Evolutionary conservation across 2,797 vertebrate species (phyloP), one percentile per base, ranked within the genome.

Genomic region (Pipistrellus pygmaeus): DNA sequence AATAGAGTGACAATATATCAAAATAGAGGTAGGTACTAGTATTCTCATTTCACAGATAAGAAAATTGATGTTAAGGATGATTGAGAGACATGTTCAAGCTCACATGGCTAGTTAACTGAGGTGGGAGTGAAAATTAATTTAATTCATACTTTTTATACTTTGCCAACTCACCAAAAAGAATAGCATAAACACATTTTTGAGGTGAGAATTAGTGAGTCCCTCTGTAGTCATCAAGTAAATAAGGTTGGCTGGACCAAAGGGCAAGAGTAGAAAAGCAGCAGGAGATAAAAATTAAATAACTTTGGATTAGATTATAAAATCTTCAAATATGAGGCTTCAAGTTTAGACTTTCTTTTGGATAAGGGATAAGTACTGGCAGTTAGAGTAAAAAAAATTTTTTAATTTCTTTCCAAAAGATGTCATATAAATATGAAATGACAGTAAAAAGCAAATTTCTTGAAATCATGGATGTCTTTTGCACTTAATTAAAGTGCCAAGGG

Each of bases 391-490:
- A 94, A 75, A 87, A 44, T 38, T 76, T 76, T 82, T 88, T 20
- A 25, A 81, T 81, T 94, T 90, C 55, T 96, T 95, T 94, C 88
- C 86, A 88, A 95, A 93, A 82, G 48, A 90, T 94, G 32, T 86
- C 60, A 83, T 62, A 90, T 93, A 96, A 93, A 95, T 87, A 91
- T 53, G 69, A 23, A 81, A 92, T 60, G 41, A 69, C 30, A 75
- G 46, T 85, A 73, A 92, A 96, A 85, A 93, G 51, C 44, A 88
- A 96, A 68, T 78, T 62, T 53, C 69, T 94, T 94, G 46, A 93
- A 85, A 84, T 93, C 11, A 68, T 66, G 23, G 41, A 20, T 73
- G 80, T 85, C 71, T 84, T 82, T 90, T 80, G 25, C n/a, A 76
- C 84, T 89, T 80, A 89, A 84, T 83, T 35, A 80, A 93, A 87